Conservation (phyloP, 2,888 invertebrate genomes). For the Cerastis rubricosa region DNA sequence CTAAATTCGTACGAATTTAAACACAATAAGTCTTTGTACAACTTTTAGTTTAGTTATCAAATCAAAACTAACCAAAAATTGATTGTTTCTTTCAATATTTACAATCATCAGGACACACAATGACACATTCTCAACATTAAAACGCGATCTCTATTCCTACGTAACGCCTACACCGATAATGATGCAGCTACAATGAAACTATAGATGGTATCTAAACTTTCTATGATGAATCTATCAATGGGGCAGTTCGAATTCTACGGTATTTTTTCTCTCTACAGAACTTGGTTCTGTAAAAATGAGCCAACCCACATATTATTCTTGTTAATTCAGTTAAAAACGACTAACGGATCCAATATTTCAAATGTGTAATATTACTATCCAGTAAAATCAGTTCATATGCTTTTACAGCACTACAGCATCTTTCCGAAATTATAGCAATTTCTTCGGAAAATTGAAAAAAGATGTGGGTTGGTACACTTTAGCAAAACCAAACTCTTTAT, state of each 20-base stretch:
- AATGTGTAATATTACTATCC: neutral
- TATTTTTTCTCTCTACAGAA: neutral
- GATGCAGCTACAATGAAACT: constrained; percentile 48
- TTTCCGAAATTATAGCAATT: neutral
- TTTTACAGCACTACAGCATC: neutral
- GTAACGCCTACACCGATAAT: constrained; percentile 49
- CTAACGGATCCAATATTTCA: neutral
- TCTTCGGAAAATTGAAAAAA: neutral
- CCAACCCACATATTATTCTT: neutral
- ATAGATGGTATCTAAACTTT: constrained; percentile 52
- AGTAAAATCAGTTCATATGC: neutral
- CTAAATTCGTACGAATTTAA: neutral
- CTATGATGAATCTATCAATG: constrained; percentile 59
- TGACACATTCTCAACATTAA: constrained; percentile 29
- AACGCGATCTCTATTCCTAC: constrained; percentile 30
- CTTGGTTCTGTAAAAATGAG: neutral
- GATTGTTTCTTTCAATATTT: constrained; percentile 23
- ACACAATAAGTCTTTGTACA: neutral
- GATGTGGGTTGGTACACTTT: neutral
- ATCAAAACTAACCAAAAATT: constrained; percentile 13
- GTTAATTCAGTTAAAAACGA: neutral
- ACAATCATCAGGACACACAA: constrained; percentile 16
- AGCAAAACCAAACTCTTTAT: neutral
- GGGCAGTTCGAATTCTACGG: constrained; percentile 34
- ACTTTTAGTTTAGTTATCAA: neutral